Base-by-base conservation (phyloP, 2,888 invertebrate genomes). In the Xestia rhomboidea region DNA sequence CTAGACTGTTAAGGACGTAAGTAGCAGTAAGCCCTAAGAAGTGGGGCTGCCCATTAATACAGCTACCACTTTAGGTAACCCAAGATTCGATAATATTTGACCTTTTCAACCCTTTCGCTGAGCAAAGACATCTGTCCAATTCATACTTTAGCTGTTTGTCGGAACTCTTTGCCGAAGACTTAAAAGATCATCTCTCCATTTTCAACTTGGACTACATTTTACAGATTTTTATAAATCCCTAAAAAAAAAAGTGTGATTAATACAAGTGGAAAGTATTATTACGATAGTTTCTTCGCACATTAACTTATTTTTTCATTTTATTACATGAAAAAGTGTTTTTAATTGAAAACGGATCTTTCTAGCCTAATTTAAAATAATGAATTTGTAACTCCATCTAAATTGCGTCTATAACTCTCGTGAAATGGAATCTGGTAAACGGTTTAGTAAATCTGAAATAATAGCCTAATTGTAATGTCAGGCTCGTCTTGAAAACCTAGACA, bases 391-490 rank as follows among this genome's bases (percentile, higher is more conserved):
- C 46, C 51, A 83, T 51, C 64, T 69, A 79, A 79, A 71, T 79
- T 74, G 44, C 60, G 27, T 76, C 68, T 73, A 68, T 70, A 68
- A 71, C n/a, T 66, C 41, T 74, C 34, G 15, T 41, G 63, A 66
- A 81, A 75, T 69, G 24, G 38, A 74, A 69, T 78, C 64, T 64
- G 30, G 21, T 49, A 41, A 84, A 84, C 67, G 51, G 68, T 68
- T 67, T 63, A 68, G n/a, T 78, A 73, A 84, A 80, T 71, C 68
- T 82, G 34, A 69, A 79, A 82, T 79, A 76, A 79, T 76, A 67
- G 72, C 27, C 57, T 75, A 75, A 82, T 73, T 84, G 44, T 38
- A 68, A 78, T 71, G 60, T 63, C 60, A 41, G 51, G 8, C 46
- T 69, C n/a, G 24, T 73, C 18, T 76, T 71, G 63, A 54, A 57